Base-by-base conservation (phyloP, 2,797 vertebrate species). In the Euthynnus affinis region DNA sequence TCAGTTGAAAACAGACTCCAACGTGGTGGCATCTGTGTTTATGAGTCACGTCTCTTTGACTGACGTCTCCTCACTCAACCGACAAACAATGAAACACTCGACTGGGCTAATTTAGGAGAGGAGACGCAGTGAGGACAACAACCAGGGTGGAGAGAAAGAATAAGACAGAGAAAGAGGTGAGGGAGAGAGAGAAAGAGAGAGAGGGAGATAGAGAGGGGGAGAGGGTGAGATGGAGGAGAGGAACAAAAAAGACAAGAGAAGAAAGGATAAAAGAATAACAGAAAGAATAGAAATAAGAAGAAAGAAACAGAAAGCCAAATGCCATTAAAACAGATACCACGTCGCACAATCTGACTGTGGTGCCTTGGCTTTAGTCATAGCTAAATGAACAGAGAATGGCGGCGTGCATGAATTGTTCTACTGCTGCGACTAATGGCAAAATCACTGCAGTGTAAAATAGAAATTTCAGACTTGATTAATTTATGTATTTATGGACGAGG, bases 381-480 rank as follows among this genome's bases (percentile, higher is more conserved):
- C 92, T 93, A 95, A 92, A 86, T 93, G 94, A 94, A 93, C 92
- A 94, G 90, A 91, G 92, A 89, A 94, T 76, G 83, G 86, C 63
- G 64, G 82, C n/a, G 88, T 90, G 93, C 94, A 89, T 91, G 94
- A 90, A 93, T 93, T 91, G 89, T 94, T 94, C 93, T 91, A 75
- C 89, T 93, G 92, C 93, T 92, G 92, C 83, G 79, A 94, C 94
- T 95, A 95, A 95, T 95, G 89, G 93, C 88, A 86, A 94, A 95
- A 94, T 90, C 94, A 95, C 91, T 90, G 92, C 92, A 88, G 93
- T 95, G 95, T 96, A 96, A 96, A 96, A 96, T 96, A 94, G 92
- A 95, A 95, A 95, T 95, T 95, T 95, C 90, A 92, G 92, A 94
- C 90, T 93, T 94, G 93, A 95, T 95, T 95, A 95, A 95, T 96